These are phyloP conservation scores for Butorides virescens DNA, from an alignment of 2,113 vertebrate species.

Conservation along the genomic window DNA sequence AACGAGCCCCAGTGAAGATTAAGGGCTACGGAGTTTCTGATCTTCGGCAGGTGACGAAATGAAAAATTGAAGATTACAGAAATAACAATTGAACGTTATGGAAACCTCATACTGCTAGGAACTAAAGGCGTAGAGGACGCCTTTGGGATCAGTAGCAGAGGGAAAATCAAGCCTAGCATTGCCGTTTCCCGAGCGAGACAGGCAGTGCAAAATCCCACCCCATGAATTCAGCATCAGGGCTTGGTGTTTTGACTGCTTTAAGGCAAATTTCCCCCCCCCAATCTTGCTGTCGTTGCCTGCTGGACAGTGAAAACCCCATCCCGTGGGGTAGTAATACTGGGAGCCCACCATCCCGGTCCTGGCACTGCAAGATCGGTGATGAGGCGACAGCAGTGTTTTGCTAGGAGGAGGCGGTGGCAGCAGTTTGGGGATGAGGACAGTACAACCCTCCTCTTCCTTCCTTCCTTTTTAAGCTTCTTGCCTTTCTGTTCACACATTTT, in stretches of 20 bases:
- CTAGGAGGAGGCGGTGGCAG: background rate
- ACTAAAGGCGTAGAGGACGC: background rate
- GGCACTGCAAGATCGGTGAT: accelerated
- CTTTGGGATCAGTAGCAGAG: background rate
- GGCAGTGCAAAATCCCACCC: background rate
- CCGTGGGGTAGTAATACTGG: accelerated
- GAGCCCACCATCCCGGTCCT: background rate
- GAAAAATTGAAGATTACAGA: background rate
- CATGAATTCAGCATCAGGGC: accelerated
- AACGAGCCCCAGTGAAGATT: background rate
- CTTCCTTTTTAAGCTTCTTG: background rate
- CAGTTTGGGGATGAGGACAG: background rate
- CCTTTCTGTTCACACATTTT: background rate
- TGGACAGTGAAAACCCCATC: background rate
- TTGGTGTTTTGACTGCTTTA: background rate
- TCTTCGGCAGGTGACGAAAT: background rate
- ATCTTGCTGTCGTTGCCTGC: background rate
- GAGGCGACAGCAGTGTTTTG: background rate
- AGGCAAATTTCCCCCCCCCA: background rate
- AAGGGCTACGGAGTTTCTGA: background rate
- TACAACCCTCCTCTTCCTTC: background rate
- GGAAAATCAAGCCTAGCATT: background rate
- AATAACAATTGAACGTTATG: background rate
- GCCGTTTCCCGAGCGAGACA: background rate
- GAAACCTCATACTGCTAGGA: background rate